These are phyloP conservation scores for Coelinius sp. DNA, from an alignment of 2,888 invertebrate species.

Conservation along the genomic window DNA sequence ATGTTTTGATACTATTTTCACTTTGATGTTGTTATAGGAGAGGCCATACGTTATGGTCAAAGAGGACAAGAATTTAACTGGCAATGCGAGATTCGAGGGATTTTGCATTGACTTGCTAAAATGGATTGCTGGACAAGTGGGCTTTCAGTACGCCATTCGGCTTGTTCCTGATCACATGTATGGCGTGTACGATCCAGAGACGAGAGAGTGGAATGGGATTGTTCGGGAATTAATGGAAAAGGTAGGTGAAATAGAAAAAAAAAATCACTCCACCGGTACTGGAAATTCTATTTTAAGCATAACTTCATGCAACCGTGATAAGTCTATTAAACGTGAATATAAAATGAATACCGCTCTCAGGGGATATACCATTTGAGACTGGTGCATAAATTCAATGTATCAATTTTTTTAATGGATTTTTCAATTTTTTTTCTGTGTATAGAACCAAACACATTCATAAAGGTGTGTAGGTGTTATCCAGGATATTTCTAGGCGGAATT, in stretches of 20 bases:
- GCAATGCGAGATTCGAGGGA: constrained; percentile 90
- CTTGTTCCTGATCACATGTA: constrained; percentile 92
- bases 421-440: neutral
- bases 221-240: constrained; percentile 89
- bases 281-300: neutral
- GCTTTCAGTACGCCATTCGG: constrained; percentile 88
- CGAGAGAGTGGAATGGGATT: constrained; percentile 92
- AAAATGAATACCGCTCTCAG: neutral
- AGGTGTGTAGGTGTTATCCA: constrained; percentile 58
- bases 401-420: neutral
- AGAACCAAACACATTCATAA: constrained; percentile 51
- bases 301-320: neutral
- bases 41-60: constrained; percentile 93
- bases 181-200: constrained; percentile 88
- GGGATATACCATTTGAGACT: neutral
- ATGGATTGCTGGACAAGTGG: constrained; percentile 86
- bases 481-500: constrained; percentile 48
- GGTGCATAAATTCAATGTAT: constrained; percentile 1
- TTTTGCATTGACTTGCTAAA: constrained; percentile 93
- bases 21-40: constrained; percentile 75
- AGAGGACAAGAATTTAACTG: constrained; percentile 86
- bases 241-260: constrained; percentile 71
- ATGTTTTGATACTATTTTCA: neutral
- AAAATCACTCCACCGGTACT: neutral
- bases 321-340: neutral